Percentiles rank a stretch among this genome's conserved stretches.
These are phyloP conservation scores for Erebia ligea DNA, from an alignment of 2,888 invertebrate genomes.

Conservation along the genomic window DNA sequence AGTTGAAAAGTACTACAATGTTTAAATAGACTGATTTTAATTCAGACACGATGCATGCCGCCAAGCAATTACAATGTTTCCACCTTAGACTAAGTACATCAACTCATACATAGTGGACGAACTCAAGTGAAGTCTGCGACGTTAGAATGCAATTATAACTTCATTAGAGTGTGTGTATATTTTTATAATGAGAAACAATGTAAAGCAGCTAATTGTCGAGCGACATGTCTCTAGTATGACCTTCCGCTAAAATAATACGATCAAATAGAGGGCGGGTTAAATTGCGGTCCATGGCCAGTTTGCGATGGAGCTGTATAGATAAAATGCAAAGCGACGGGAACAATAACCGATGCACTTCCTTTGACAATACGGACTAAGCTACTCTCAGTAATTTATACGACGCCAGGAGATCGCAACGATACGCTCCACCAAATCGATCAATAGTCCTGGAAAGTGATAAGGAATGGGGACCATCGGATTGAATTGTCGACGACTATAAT, in stretches of 20 bases:
- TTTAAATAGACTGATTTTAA: too few species aligned
- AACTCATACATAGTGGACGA: too few species aligned
- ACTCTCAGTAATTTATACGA: slow-evolving; percentile 64
- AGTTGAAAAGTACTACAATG: too few species aligned
- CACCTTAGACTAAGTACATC: too few species aligned
- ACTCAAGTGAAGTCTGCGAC: too few species aligned
- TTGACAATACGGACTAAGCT: slow-evolving; percentile 64
- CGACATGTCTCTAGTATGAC: background rate
- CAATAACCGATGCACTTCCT: slow-evolving; percentile 81
- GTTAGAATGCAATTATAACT: too few species aligned
- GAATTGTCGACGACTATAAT: slow-evolving; percentile 71
- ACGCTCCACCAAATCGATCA: slow-evolving; percentile 71
- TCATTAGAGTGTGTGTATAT: too few species aligned
- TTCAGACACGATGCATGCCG: too few species aligned
- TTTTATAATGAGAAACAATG: background rate
- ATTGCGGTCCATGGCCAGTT: slow-evolving; percentile 63
- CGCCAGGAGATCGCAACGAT: slow-evolving; percentile 68
- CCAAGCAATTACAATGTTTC: too few species aligned
- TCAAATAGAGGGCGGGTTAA: slow-evolving; percentile 68
- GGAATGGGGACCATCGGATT: slow-evolving; percentile 67
- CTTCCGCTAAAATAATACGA: slow-evolving; percentile 37
- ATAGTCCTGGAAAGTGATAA: slow-evolving; percentile 74
- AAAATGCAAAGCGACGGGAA: slow-evolving; percentile 70
- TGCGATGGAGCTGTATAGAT: slow-evolving; percentile 65
- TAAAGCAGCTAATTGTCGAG: background rate